Base-by-base conservation (phyloP, 2,113 vertebrate species). In the Nycticryphes semicollaris region DNA sequence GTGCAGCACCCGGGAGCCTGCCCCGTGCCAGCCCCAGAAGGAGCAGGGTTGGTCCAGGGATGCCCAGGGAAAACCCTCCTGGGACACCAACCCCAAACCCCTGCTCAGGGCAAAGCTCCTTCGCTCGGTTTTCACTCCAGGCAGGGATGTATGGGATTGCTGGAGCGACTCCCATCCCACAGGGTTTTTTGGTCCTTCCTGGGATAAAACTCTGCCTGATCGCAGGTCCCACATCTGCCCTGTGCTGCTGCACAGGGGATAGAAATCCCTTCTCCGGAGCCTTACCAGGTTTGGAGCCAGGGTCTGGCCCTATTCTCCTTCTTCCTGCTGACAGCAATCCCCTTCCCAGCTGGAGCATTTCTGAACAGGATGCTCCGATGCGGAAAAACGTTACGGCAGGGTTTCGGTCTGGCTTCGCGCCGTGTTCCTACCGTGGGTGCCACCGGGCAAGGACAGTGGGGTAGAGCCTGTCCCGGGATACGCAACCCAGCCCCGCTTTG, bases 291-390 rank as follows among this genome's bases (percentile, higher is more conserved):
- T 63, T 41, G 79, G 63, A 94, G 35, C 62, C 3, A 1, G 27
- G 30, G 6, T 68, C 45, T 72, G 79, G 78, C 53, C 48, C 51
- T 2, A 0, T 13, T n/a, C 45, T 45, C 79, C 21, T 18, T 91
- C 66, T n/a, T 7, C 45, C 48, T 2, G 7, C 85, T 89, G 23
- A 5, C n/a, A 87, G 56, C 73, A 68, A 33, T 72, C 43, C 33
- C 30, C 33, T 60, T 68, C 62, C 56, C 82, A 60, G 25, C 68
- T 45, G 47, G 25, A 63, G 50, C n/a, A 0, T 74, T 84, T 78
- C 56, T 10, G 0, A 69, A 43, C 0, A 0, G 45, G 63, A 43
- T 80, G 59, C 41, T 94, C n/a, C 20, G 4, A 2, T 24, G 69
- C 2, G 11, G 31, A 51, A 18, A 50, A 62, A 64, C 4, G 17